These are phyloP conservation scores for Ophion obscuratus DNA, from an alignment of 2,888 invertebrate species.

Conservation along the genomic window DNA sequence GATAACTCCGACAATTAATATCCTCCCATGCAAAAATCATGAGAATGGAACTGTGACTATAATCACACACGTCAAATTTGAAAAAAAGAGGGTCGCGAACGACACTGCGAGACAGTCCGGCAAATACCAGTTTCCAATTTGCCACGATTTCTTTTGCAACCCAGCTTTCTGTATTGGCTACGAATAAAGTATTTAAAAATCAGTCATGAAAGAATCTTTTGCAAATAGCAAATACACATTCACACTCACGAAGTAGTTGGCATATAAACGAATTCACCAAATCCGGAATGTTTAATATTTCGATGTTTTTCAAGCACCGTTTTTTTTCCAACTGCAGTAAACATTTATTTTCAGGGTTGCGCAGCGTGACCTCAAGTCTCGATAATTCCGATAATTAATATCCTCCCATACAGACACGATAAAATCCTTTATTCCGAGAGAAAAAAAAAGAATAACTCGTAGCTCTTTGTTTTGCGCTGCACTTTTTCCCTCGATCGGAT, in stretches of 20 bases:
- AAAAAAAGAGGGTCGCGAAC: not conserved
- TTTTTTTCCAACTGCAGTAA: not conserved
- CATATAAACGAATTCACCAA: not conserved
- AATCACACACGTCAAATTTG: not conserved
- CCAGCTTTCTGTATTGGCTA: not conserved
- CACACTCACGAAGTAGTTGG: not conserved
- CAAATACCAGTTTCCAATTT: not conserved
- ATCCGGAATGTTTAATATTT: not conserved
- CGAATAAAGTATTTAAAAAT: not conserved
- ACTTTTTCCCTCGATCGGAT: not conserved
- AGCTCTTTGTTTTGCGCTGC: not conserved
- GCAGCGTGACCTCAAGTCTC: not conserved
- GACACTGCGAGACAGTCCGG: not conserved
- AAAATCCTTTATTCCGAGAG: not conserved
- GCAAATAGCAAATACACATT: not conserved
- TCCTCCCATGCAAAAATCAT: not conserved
- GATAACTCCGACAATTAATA: not conserved
- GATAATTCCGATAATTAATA: not conserved
- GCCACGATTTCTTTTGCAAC: not conserved
- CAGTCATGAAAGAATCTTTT: not conserved
- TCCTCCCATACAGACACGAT: not conserved
- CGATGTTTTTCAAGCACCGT: not conserved
- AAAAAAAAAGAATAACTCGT: not conserved
- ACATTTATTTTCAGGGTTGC: not conserved
- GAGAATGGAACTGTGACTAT: not conserved